A percentile compares a stretch with the other conserved stretches of the same genome.
These are phyloP conservation scores for Tipula lateralis DNA, from an alignment of 2,888 invertebrate genomes.

Conservation along the genomic window DNA sequence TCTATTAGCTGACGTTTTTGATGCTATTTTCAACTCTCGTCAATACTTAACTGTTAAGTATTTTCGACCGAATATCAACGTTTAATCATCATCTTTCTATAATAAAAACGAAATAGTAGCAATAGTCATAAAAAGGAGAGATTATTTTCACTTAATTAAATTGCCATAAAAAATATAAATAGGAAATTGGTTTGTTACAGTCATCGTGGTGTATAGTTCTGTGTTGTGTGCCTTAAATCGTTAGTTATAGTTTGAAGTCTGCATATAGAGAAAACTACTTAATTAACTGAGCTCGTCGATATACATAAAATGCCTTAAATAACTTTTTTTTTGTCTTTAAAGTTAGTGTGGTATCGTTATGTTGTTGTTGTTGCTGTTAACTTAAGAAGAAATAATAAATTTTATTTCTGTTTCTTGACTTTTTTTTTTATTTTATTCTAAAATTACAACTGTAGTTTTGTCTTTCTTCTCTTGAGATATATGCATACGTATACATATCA, in stretches of 20 bases:
- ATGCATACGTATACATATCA: not conserved
- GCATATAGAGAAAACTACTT: not conserved
- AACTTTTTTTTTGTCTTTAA: not conserved
- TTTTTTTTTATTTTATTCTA: not conserved
- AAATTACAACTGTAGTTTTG: not conserved
- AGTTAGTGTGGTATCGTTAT: not conserved
- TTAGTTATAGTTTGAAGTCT: not conserved
- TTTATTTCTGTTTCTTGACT: not conserved
- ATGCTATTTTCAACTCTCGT: no score
- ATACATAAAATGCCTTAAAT: not conserved
- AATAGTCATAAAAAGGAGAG: not conserved
- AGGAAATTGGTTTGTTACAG: not conserved
- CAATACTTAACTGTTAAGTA: no score
- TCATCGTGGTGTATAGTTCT: not conserved
- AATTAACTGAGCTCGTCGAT: not conserved
- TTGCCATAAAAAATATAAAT: slow-evolving; percentile 1
- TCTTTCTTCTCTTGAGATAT: not conserved
- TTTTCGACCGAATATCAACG: no score
- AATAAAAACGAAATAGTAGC: not conserved
- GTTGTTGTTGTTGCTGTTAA: not conserved
- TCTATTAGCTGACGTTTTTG: no score
- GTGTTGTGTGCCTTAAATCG: no score
- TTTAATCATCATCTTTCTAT: not conserved
- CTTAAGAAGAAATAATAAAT: not conserved
- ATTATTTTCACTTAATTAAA: slow-evolving; percentile 19